A percentile compares a stretch with the other conserved stretches of the same genome.
phyloP scores from a whole-genome alignment of 35 echinoderm and acorn worm species.

The Apostichopus japonicus region DNA sequence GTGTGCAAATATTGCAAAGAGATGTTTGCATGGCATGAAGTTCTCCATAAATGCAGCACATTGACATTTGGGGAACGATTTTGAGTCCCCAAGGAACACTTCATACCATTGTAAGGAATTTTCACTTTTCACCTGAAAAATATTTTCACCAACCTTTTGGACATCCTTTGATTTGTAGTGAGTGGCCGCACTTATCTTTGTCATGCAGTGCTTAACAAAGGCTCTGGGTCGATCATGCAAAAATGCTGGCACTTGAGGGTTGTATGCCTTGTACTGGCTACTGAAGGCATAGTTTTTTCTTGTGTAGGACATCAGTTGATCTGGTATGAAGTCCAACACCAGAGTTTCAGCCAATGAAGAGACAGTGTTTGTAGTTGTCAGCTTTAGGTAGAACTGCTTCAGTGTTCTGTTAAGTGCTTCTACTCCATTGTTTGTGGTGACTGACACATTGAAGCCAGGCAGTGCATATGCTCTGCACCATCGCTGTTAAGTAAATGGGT shows the following conservation, averaged over 20 bases:
- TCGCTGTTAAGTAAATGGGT: neutral
- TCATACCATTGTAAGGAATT: neutral
- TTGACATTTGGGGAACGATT: neutral
- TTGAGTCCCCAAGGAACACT: neutral
- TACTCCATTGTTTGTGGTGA: conserved; percentile 8
- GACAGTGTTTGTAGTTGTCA: neutral
- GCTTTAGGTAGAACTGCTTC: neutral
- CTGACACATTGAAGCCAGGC: neutral
- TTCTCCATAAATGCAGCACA: neutral
- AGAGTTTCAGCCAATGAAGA: neutral
- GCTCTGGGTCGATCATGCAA: neutral
- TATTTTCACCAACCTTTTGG: neutral
- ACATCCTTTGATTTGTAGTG: neutral
- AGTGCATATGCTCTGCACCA: conserved; percentile 23
- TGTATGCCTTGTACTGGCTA: conserved; percentile 17
- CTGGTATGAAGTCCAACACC: neutral
- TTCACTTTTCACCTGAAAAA: neutral
- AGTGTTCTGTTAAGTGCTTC: neutral
- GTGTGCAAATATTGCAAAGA: neutral
- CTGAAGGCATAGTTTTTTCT: neutral
- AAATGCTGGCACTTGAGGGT: neutral
- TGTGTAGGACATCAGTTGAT: neutral
- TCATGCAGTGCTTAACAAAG: neutral
- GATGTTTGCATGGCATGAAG: conserved; percentile 4
- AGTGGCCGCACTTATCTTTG: neutral